Evolutionary conservation across 2,797 vertebrate species (phyloP).

Genomic region (Pterois miles): DNA sequence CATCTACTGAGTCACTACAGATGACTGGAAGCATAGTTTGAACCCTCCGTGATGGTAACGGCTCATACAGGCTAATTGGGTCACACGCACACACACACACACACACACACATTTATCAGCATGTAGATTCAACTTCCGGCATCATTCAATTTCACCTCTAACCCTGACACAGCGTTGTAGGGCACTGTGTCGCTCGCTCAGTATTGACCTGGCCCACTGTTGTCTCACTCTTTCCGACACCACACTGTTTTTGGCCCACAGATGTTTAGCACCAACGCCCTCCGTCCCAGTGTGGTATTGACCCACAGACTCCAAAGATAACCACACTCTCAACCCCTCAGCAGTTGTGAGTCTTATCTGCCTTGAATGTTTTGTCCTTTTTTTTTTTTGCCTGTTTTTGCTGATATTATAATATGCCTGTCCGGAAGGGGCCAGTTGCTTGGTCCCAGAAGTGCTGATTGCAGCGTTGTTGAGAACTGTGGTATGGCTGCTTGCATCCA

Average conservation of each 20-base stretch:
- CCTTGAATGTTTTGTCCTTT: not conserved
- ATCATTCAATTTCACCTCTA: constrained; percentile 62
- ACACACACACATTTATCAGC: constrained; percentile 24
- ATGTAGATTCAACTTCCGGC: constrained; percentile 34
- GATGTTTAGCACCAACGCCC: constrained; percentile 15
- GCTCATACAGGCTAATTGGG: constrained; percentile 48
- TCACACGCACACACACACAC: constrained; percentile 6
- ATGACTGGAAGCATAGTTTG: constrained; percentile 28
- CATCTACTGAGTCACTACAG: not conserved
- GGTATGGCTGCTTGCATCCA: too few relatives aligned
- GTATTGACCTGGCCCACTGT: constrained; percentile 64
- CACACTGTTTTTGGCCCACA: constrained; percentile 24
- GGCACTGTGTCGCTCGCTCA: constrained; percentile 57
- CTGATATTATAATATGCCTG: not conserved
- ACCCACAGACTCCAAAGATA: not conserved
- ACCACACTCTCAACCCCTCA: not conserved
- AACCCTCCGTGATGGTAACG: constrained; percentile 59
- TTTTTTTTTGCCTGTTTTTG: not conserved
- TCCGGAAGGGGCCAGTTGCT: too few relatives aligned
- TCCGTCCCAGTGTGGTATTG: not conserved
- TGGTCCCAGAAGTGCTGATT: too few relatives aligned
- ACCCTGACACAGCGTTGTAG: constrained; percentile 59
- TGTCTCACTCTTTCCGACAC: constrained; percentile 2
- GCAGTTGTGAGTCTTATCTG: not conserved
- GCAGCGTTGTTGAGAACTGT: too few relatives aligned